A percentile compares a stretch with the other conserved stretches of the same genome.
phyloP scores from a whole-genome alignment of 2,113 vertebrate species.

The Xenus cinereus region DNA sequence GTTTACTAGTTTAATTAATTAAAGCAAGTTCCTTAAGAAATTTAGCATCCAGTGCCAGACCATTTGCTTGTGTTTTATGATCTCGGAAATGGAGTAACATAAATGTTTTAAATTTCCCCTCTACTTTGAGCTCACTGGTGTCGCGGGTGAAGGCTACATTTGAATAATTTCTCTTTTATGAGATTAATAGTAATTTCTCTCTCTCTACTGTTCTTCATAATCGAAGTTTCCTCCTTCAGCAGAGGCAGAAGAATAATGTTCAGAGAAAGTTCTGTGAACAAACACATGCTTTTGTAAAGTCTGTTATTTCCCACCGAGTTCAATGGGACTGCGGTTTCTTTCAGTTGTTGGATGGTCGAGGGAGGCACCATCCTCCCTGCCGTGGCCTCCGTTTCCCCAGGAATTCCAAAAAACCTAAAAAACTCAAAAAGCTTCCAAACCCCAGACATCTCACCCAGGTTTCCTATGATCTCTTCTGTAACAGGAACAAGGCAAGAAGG shows the following conservation, averaged over 20 bases:
- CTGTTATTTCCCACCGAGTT: not conserved
- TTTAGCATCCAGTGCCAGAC: slow-evolving; percentile 27
- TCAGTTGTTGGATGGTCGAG: not conserved
- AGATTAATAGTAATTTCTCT: slow-evolving; percentile 32
- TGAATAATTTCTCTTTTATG: not conserved
- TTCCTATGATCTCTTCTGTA: not conserved
- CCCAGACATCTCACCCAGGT: not conserved
- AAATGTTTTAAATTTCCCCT: slow-evolving; percentile 17
- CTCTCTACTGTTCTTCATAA: not conserved
- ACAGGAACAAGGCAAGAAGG: not conserved
- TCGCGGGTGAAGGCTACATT: not conserved
- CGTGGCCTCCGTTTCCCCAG: not conserved
- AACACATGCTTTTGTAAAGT: not conserved
- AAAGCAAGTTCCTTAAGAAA: slow-evolving; percentile 43
- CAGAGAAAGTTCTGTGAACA: not conserved
- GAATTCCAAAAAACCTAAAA: not conserved
- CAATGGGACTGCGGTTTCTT: not conserved
- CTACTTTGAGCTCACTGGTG: not conserved
- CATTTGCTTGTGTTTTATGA: slow-evolving; percentile 30
- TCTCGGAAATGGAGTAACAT: not conserved
- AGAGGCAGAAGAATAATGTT: not conserved
- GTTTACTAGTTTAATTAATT: slow-evolving; percentile 64
- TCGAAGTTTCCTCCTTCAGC: not conserved
- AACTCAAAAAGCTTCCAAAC: not conserved
- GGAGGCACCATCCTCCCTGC: not conserved